Conservation (phyloP, 1,140 invertebrate genomes). For the Aporrectodea caliginosa region DNA sequence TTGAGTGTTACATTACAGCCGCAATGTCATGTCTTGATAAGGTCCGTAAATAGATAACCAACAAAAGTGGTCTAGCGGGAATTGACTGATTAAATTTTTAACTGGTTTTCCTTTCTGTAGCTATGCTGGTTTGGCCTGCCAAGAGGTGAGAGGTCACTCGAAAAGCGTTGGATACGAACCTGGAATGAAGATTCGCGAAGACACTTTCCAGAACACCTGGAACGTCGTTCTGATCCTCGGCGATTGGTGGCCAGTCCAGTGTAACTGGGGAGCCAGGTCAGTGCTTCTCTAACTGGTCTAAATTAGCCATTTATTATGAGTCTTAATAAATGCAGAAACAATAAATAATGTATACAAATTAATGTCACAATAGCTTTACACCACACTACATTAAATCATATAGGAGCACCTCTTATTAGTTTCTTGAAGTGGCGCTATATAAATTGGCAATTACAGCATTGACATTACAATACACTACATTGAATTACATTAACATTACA, state of each 20-base stretch:
- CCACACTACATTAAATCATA: no score
- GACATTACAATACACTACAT: background rate
- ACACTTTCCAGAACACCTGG: conserved; percentile 95
- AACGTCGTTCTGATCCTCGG: conserved; percentile 96
- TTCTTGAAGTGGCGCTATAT: background rate
- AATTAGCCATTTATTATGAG: background rate
- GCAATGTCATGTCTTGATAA: no score
- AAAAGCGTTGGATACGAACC: conserved; percentile 98
- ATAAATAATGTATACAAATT: no score
- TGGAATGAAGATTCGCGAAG: conserved; percentile 91
- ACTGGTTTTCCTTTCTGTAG: conserved; percentile 47
- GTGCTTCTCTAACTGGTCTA: conserved; percentile 27
- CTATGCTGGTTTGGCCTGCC: conserved; percentile 95
- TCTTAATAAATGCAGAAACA: no score
- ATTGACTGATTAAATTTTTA: background rate
- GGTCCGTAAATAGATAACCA: no score
- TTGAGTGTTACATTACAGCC: no score
- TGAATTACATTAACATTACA: background rate
- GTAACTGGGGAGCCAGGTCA: conserved; percentile 90
- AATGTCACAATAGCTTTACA: no score
- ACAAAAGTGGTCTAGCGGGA: background rate
- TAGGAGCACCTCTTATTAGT: no score
- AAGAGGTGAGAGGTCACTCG: conserved; percentile 97
- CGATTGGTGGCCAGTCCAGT: conserved; percentile 96
- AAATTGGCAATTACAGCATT: background rate